Percentiles rank a stretch among this genome's conserved stretches.
Conservation (phyloP, 1,140 invertebrate genomes). For the Halictus rubicundus region DNA sequence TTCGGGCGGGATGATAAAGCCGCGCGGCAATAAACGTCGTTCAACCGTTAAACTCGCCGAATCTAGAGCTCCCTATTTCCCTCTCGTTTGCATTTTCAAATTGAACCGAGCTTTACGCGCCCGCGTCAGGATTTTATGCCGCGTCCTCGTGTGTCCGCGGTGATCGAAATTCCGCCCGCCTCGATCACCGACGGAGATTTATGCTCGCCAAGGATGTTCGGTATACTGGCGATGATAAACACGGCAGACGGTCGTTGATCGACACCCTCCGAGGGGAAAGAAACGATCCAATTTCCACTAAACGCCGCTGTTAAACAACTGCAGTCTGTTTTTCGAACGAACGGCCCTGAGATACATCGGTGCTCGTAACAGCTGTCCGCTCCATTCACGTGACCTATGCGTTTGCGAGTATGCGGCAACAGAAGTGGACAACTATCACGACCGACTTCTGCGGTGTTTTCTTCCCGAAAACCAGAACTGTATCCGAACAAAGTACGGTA, state of each 20-base stretch:
- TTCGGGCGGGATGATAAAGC: constrained; percentile 40
- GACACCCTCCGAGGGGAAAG: background rate
- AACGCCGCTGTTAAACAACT: background rate
- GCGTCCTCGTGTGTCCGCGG: constrained; percentile 26
- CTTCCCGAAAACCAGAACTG: too few species aligned
- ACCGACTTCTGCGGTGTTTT: too few species aligned
- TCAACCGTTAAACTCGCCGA: constrained; percentile 42
- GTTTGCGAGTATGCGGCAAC: too few species aligned
- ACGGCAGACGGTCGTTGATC: background rate
- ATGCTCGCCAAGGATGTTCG: background rate
- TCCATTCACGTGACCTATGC: too few species aligned
- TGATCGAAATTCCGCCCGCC: constrained; percentile 23
- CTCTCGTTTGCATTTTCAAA: constrained; percentile 40
- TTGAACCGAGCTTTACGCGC: constrained; percentile 40
- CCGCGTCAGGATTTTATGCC: constrained; percentile 32
- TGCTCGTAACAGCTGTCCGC: too few species aligned
- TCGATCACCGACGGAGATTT: constrained; percentile 7
- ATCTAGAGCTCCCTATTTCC: background rate
- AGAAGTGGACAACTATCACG: too few species aligned
- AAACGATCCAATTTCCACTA: background rate
- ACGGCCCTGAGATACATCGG: too few species aligned
- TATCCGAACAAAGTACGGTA: too few species aligned
- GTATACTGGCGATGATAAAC: constrained; percentile 1
- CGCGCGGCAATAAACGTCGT: constrained; percentile 43
- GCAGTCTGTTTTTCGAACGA: too few species aligned